These are phyloP conservation scores for Corythornis cristatus DNA, from an alignment of 2,113 vertebrate species.

Conservation along the genomic window DNA sequence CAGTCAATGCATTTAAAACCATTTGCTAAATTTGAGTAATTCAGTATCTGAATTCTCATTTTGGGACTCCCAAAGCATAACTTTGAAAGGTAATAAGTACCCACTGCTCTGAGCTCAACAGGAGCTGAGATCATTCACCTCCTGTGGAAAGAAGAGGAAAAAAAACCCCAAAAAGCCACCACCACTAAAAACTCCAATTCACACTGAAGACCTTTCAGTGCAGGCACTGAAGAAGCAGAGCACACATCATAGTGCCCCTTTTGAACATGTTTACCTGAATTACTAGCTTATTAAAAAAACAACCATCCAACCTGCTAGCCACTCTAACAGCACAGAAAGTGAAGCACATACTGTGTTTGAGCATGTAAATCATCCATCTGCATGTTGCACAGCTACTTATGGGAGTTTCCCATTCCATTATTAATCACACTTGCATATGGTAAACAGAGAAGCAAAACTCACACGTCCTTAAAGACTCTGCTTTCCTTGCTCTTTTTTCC, in stretches of 20 bases:
- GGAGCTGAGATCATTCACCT: constrained; percentile 1
- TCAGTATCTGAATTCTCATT: constrained; percentile 44
- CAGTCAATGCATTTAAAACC: constrained; percentile 28
- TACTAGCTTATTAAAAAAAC: neutral
- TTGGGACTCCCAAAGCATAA: constrained; percentile 56
- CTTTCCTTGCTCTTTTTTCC: neutral
- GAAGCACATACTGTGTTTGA: neutral
- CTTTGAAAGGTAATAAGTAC: constrained; percentile 45
- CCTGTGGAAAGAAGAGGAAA: neutral
- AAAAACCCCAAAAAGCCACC: neutral
- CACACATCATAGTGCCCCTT: neutral
- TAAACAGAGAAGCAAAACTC: neutral
- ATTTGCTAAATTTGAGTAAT: constrained; percentile 45
- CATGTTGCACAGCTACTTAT: neutral
- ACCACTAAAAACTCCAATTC: neutral
- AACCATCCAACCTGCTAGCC: neutral
- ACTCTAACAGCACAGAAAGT: neutral
- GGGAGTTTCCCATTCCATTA: neutral
- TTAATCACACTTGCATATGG: neutral
- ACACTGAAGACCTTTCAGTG: neutral
- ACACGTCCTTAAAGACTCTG: neutral
- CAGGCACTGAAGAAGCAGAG: neutral
- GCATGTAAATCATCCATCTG: neutral
- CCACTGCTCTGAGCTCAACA: constrained; percentile 8
- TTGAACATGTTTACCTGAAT: neutral